A percentile compares a stretch with the other conserved stretches of the same genome.
Conservation (phyloP, 2,113 vertebrate genomes). For the Elanoides forficatus region DNA sequence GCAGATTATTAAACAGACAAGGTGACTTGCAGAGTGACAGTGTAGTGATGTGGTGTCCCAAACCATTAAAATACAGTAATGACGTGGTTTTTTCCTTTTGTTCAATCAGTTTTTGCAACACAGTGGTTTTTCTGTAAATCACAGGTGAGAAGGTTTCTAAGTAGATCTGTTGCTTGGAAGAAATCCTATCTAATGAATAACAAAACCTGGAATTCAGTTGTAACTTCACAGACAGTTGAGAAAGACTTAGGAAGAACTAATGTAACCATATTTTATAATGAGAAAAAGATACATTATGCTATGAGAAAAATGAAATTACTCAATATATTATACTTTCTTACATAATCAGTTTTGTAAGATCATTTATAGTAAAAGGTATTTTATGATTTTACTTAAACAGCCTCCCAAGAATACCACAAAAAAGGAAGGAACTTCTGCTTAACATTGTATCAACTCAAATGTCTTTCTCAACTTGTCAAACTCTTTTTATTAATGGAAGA, state of each 20-base stretch:
- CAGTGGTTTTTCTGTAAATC: background rate
- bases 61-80: slow-evolving; percentile 31
- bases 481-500: slow-evolving; percentile 84
- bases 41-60: slow-evolving; percentile 42
- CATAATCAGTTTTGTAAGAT: background rate
- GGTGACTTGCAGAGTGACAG: slow-evolving; percentile 34
- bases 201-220: background rate
- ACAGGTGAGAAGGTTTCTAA: background rate
- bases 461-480: slow-evolving; percentile 80
- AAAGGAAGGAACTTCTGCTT: slow-evolving; percentile 79
- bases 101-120: slow-evolving; percentile 13
- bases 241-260: background rate
- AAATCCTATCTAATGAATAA: background rate
- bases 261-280: background rate
- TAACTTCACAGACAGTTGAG: background rate
- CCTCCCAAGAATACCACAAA: slow-evolving; percentile 70
- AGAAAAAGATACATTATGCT: background rate
- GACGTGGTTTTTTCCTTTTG: background rate
- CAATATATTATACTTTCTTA: background rate
- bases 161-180: background rate
- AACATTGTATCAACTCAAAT: slow-evolving; percentile 84
- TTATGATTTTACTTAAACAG: slow-evolving; percentile 67
- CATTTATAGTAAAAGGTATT: background rate
- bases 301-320: background rate
- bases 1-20: slow-evolving; percentile 52